These are phyloP conservation scores for Nibea coibor DNA, from an alignment of 2,113 vertebrate species.

Conservation along the genomic window DNA sequence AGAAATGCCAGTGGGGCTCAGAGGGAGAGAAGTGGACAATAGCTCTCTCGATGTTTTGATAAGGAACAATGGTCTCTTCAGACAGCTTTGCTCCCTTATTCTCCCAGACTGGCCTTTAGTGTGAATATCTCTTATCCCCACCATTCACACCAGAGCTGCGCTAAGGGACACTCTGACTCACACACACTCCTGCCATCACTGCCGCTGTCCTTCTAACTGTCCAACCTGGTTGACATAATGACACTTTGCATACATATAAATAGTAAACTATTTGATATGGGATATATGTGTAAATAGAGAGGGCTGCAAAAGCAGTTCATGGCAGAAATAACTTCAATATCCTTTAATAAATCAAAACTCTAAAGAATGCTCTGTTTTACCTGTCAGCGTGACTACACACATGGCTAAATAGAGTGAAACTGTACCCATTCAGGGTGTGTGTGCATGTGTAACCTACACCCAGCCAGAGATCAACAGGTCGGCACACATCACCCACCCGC, in stretches of 20 bases:
- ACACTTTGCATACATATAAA: slow-evolving; percentile 61
- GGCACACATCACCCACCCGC: slow-evolving; percentile 59
- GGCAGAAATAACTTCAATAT: background rate
- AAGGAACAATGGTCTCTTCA: slow-evolving; percentile 81
- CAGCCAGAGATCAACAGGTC: slow-evolving; percentile 72
- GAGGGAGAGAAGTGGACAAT: slow-evolving; percentile 76
- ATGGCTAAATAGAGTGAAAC: slow-evolving; percentile 50
- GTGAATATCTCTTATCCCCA: slow-evolving; percentile 75
- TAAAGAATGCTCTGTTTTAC: slow-evolving; percentile 12
- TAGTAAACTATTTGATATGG: slow-evolving; percentile 19
- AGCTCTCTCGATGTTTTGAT: slow-evolving; percentile 80
- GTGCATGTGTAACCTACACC: slow-evolving; percentile 73
- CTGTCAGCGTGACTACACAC: slow-evolving; percentile 12
- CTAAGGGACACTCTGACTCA: slow-evolving; percentile 58
- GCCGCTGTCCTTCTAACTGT: slow-evolving; percentile 66
- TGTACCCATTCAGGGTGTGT: slow-evolving; percentile 40
- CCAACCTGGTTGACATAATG: slow-evolving; percentile 67
- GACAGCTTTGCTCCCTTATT: slow-evolving; percentile 75
- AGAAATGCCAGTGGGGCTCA: slow-evolving; percentile 80
- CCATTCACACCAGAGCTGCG: slow-evolving; percentile 63
- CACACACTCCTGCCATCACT: slow-evolving; percentile 52
- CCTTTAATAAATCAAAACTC: slow-evolving; percentile 23
- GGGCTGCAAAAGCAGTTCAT: slow-evolving; percentile 4
- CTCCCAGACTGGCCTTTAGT: slow-evolving; percentile 79
- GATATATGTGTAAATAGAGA: slow-evolving; percentile 4